phyloP scores from a whole-genome alignment of 2,888 invertebrate genomes.

The Pyralis farinalis region DNA sequence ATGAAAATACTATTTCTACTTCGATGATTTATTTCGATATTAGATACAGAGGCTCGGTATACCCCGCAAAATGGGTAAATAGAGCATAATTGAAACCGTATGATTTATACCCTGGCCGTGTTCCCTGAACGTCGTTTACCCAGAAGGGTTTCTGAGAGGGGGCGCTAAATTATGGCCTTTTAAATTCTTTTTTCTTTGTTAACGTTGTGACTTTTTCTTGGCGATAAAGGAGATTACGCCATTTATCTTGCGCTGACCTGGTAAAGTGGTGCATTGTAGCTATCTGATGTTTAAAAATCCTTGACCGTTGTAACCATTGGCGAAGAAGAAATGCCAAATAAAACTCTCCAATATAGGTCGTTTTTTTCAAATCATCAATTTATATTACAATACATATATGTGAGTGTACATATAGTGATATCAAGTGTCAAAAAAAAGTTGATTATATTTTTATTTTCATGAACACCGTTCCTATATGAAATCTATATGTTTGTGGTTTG shows the following conservation, averaged over 20 bases:
- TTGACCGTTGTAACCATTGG: too few relatives aligned
- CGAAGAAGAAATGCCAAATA: too few relatives aligned
- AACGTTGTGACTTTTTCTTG: conserved; percentile 58
- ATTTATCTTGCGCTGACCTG: conserved; percentile 56
- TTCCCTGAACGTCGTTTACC: conserved; percentile 16
- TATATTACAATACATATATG: too few relatives aligned
- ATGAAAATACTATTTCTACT: too few relatives aligned
- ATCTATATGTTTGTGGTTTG: too few relatives aligned
- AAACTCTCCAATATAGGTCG: too few relatives aligned
- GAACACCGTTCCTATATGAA: too few relatives aligned
- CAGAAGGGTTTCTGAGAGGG: conserved; percentile 45
- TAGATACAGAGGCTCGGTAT: conserved; percentile 22
- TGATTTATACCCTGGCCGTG: conserved; percentile 46
- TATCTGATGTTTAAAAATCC: conserved; percentile 26
- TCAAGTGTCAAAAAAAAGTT: too few relatives aligned
- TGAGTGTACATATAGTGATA: too few relatives aligned
- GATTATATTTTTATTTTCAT: too few relatives aligned
- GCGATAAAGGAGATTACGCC: conserved; percentile 67
- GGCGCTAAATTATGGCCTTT: conserved; percentile 64
- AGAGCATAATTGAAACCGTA: conserved; percentile 60
- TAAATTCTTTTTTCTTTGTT: conserved; percentile 71
- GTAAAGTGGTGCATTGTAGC: conserved; percentile 44
- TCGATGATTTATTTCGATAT: conserved; percentile 30
- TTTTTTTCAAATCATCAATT: too few relatives aligned
- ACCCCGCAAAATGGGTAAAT: conserved; percentile 35